Evolutionary conservation across 2,113 vertebrate genomes (phyloP).

Genomic region (Limnothrissa miodon): DNA sequence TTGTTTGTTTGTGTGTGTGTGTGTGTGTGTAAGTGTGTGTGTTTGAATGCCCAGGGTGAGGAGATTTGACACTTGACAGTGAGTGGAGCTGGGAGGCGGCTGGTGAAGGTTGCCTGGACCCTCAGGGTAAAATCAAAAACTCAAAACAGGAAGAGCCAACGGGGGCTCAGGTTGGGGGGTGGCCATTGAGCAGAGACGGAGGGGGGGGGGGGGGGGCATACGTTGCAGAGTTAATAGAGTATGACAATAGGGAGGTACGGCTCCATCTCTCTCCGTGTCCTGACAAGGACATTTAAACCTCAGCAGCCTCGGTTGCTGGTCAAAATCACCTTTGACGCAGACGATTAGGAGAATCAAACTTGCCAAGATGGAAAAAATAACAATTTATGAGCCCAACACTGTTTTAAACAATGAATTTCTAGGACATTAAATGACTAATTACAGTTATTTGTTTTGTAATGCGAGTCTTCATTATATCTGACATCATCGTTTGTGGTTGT

Average conservation of each 20-base stretch:
- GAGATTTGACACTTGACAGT: conserved; percentile 35
- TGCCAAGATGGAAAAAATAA: background rate
- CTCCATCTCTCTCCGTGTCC: conserved; percentile 22
- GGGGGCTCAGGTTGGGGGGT: conserved; percentile 20
- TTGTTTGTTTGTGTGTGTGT: conserved; percentile 36
- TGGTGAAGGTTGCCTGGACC: conserved; percentile 44
- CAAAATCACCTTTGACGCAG: background rate
- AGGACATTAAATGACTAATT: background rate
- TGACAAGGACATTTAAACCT: conserved; percentile 26
- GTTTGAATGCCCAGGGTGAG: conserved; percentile 23
- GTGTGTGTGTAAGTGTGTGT: conserved; percentile 40
- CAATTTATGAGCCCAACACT: background rate
- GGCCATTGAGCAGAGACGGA: conserved; percentile 40
- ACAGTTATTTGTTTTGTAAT: background rate
- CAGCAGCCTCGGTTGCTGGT: background rate
- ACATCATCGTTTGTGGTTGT: background rate
- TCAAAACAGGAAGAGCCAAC: conserved; percentile 30
- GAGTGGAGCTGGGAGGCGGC: conserved; percentile 17
- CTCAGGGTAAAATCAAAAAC: conserved; percentile 32
- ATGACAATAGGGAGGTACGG: conserved; percentile 38
- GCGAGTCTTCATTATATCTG: background rate
- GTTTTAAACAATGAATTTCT: background rate
- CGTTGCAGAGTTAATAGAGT: conserved; percentile 25
- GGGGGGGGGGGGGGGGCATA: background rate
- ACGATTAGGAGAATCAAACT: background rate